Conservation (phyloP, 2,113 vertebrate species). For the Puffinus mauretanicus region DNA sequence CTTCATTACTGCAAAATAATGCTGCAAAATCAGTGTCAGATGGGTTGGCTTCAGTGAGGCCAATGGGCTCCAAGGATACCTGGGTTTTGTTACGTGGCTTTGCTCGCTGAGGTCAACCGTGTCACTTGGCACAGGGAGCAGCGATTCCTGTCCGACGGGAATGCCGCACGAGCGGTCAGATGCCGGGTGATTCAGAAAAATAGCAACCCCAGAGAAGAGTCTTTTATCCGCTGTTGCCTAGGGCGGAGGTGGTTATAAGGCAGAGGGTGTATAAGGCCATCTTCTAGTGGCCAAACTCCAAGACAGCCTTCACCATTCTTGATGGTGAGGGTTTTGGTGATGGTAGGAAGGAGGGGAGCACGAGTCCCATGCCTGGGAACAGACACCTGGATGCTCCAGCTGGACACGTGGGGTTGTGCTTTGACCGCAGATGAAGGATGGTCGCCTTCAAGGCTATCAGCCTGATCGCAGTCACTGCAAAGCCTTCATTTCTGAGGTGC, state of each 20-base stretch:
- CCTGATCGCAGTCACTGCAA: neutral
- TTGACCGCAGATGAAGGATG: neutral
- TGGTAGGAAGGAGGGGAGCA: neutral
- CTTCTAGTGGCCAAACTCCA: neutral
- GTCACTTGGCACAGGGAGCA: neutral
- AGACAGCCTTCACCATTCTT: neutral
- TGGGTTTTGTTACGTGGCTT: neutral
- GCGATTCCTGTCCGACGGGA: accelerated
- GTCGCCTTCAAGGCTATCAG: neutral
- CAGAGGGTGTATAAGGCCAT: neutral
- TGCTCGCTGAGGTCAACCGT: accelerated
- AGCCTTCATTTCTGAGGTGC: neutral
- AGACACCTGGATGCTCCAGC: neutral
- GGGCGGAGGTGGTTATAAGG: neutral
- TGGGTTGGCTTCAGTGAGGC: neutral
- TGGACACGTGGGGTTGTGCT: neutral
- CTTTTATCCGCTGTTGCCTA: neutral
- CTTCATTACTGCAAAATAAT: neutral
- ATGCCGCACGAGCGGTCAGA: accelerated
- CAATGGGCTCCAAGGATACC: neutral
- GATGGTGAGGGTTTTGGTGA: neutral
- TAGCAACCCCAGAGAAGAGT: neutral
- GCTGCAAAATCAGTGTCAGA: neutral
- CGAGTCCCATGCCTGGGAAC: neutral
- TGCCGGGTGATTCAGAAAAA: neutral